Evolutionary conservation across 2,113 vertebrate species (phyloP).

Genomic region (Australoheros scitulus): DNA sequence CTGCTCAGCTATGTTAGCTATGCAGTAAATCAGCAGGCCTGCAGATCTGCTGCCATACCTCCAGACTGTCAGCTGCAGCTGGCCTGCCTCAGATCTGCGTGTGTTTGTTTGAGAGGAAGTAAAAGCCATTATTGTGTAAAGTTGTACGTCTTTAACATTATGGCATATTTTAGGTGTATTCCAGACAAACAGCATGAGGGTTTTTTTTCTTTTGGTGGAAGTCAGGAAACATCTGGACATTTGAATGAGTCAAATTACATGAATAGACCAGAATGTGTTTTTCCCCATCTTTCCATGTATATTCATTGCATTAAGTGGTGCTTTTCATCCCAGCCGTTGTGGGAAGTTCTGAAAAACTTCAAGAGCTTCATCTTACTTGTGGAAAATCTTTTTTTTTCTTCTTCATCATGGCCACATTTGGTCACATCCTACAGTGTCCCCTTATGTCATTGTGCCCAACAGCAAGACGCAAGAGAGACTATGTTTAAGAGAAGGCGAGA

Average conservation of each 20-base stretch:
- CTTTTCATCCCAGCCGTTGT: slow-evolving; percentile 29
- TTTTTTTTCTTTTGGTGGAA: neutral
- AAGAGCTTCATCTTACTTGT: neutral
- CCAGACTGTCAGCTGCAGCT: slow-evolving; percentile 46
- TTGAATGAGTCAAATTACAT: slow-evolving; percentile 17
- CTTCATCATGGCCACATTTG: slow-evolving; percentile 2
- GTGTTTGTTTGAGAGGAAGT: slow-evolving; percentile 18
- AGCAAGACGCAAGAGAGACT: neutral
- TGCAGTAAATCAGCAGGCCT: slow-evolving; percentile 56
- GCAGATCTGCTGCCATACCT: slow-evolving; percentile 51
- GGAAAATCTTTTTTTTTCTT: neutral
- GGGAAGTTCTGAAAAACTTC: slow-evolving; percentile 1
- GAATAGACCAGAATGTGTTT: slow-evolving; percentile 16
- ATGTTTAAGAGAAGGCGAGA: neutral
- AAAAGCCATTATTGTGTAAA: neutral
- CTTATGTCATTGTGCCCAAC: neutral
- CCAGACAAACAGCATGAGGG: neutral
- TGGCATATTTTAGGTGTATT: neutral
- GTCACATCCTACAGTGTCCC: neutral
- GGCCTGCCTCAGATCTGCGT: slow-evolving; percentile 30
- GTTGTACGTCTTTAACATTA: neutral
- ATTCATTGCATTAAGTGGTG: slow-evolving; percentile 13
- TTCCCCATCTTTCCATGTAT: slow-evolving; percentile 5
- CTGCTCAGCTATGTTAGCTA: slow-evolving; percentile 57
- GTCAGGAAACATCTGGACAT: slow-evolving; percentile 27